phyloP scores from a whole-genome alignment of 2,888 invertebrate genomes.

The Euzophera pinguis region DNA sequence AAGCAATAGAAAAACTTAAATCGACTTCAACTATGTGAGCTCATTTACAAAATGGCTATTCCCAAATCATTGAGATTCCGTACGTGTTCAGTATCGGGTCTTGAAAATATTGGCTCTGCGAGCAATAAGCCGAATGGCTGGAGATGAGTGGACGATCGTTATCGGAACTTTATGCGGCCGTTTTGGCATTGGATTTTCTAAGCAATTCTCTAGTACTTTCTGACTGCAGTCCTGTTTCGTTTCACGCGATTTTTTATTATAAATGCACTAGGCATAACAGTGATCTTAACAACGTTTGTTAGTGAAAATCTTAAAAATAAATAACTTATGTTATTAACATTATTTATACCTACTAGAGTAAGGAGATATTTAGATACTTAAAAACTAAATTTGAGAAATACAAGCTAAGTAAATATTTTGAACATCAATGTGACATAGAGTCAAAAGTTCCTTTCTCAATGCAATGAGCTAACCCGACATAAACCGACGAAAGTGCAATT shows the following conservation, averaged over 20 bases:
- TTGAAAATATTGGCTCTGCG: slow-evolving; percentile 54
- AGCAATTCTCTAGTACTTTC: neutral
- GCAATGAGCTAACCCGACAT: too few relatives aligned
- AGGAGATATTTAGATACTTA: too few relatives aligned
- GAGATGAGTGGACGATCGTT: slow-evolving; percentile 50
- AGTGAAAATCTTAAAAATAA: too few relatives aligned
- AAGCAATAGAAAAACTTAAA: neutral
- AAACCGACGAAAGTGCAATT: too few relatives aligned
- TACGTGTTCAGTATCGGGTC: slow-evolving; percentile 41
- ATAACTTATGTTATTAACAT: too few relatives aligned
- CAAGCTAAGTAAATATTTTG: too few relatives aligned
- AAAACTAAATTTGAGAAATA: too few relatives aligned
- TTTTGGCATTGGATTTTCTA: slow-evolving; percentile 28
- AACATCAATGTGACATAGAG: too few relatives aligned
- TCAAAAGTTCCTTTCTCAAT: too few relatives aligned
- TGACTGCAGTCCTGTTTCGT: neutral
- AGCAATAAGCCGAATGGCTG: slow-evolving; percentile 52
- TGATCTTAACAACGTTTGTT: neutral
- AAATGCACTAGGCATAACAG: too few relatives aligned
- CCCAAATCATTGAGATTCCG: slow-evolving; percentile 46
- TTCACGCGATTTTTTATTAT: neutral
- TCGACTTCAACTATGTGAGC: slow-evolving; percentile 10
- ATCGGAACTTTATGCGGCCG: slow-evolving; percentile 40
- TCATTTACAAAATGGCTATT: slow-evolving; percentile 34
- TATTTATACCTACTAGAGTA: too few relatives aligned